These are phyloP conservation scores for Lasioglossum figueresi DNA, from an alignment of 2,888 invertebrate species.

Conservation along the genomic window DNA sequence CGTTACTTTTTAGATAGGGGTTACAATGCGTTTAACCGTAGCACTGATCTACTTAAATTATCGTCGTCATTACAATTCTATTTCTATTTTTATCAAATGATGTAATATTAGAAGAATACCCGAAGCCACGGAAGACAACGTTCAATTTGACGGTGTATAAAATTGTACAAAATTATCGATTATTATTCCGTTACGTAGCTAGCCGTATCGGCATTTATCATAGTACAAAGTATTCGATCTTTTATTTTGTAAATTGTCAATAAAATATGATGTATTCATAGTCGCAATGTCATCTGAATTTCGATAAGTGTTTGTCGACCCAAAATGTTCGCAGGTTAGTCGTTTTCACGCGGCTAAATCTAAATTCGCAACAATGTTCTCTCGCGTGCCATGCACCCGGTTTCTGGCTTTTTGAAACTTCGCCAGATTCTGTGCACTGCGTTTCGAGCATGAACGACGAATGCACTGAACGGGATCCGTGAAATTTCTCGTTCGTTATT, in stretches of 20 bases:
- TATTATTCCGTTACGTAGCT: conserved; percentile 7
- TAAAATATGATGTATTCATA: conserved; percentile 31
- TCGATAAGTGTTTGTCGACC: conserved; percentile 10
- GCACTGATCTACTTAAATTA: conserved; percentile 47
- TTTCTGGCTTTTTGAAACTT: conserved; percentile 41
- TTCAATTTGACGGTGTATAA: conserved; percentile 29
- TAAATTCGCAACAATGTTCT: conserved; percentile 59
- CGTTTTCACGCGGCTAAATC: conserved; percentile 22
- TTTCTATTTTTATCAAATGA: conserved; percentile 11
- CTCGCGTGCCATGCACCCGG: conserved; percentile 44
- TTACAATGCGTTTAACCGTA: conserved; percentile 43
- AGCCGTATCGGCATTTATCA: conserved; percentile 15
- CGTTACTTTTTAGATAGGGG: conserved; percentile 40
- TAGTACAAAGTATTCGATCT: conserved; percentile 30
- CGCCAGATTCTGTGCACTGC: conserved; percentile 50
- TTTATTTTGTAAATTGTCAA: conserved; percentile 53
- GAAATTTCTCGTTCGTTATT: background rate
- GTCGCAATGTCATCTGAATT: background rate
- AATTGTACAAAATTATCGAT: conserved; percentile 37
- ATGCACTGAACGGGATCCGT: background rate
- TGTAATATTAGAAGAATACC: background rate
- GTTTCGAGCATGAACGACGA: conserved; percentile 20
- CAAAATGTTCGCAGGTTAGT: conserved; percentile 4
- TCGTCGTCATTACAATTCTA: conserved; percentile 15
- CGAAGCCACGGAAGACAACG: background rate